These are phyloP conservation scores for Squalus acanthias DNA, from an alignment of 2,797 vertebrate genomes.

Conservation along the genomic window DNA sequence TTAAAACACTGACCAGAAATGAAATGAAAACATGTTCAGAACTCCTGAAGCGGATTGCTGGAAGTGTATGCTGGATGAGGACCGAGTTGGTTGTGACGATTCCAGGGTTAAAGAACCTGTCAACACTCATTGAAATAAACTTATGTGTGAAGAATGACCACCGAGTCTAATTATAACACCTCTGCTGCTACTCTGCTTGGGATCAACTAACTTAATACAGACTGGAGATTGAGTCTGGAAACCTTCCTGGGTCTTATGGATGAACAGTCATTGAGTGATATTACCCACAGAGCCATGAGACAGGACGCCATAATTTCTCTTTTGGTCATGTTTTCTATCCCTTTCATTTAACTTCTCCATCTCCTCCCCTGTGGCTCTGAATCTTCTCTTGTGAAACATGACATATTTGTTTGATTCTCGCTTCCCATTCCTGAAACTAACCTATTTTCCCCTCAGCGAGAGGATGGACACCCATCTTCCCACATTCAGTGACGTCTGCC, in stretches of 20 bases:
- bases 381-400: background rate
- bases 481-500: background rate
- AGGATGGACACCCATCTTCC: background rate
- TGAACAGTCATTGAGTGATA: background rate
- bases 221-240: background rate
- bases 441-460: background rate
- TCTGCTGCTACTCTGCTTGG: background rate
- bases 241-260: background rate
- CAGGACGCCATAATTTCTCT: background rate
- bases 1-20: background rate
- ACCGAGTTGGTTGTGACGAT: background rate
- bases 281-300: background rate
- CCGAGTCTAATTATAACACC: background rate
- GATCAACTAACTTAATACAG: background rate
- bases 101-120: background rate
- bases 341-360: background rate
- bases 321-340: background rate
- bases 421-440: background rate
- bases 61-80: background rate
- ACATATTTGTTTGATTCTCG: background rate
- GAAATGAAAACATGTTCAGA: background rate
- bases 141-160: background rate
- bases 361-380: background rate
- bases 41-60: background rate
- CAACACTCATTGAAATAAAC: background rate